Conservation (phyloP, 1,140 invertebrate species). For the Leguminivora glycinivorella region DNA sequence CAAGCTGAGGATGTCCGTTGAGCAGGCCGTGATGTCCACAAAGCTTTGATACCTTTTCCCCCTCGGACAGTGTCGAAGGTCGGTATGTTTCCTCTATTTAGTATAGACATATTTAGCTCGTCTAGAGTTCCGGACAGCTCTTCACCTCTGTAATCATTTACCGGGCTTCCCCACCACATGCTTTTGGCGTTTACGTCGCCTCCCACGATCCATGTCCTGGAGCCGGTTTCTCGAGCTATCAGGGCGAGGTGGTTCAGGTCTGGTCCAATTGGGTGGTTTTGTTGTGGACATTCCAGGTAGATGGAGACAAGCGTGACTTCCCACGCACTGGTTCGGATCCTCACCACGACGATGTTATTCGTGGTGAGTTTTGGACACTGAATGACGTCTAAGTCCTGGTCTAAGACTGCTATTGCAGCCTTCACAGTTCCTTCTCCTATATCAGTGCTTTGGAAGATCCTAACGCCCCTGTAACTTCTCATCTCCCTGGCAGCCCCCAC, state of each 20-base stretch:
- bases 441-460: not conserved
- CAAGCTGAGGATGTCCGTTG: not conserved
- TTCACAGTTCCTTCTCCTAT: not conserved
- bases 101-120: slow-evolving; percentile 9
- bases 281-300: slow-evolving; percentile 33
- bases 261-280: slow-evolving; percentile 3
- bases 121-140: not conserved
- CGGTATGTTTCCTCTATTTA: not conserved
- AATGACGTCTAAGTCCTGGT: not conserved
- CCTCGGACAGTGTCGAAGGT: not conserved
- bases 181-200: slow-evolving; percentile 37
- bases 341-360: slow-evolving; percentile 30
- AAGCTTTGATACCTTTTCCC: not conserved
- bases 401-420: slow-evolving; percentile 10
- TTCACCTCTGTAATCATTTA: slow-evolving; percentile 28
- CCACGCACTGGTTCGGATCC: slow-evolving; percentile 25
- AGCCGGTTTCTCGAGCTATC: not conserved
- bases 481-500: too few relatives aligned
- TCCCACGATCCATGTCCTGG: not conserved
- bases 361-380: slow-evolving; percentile 26
- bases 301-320: slow-evolving; percentile 28
- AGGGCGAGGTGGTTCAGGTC: slow-evolving; percentile 20
- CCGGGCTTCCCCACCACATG: slow-evolving; percentile 35
- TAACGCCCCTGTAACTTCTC: not conserved
- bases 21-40: not conserved